Base-by-base conservation (phyloP, 2,888 invertebrate genomes). In the Drosophila anceps region DNA sequence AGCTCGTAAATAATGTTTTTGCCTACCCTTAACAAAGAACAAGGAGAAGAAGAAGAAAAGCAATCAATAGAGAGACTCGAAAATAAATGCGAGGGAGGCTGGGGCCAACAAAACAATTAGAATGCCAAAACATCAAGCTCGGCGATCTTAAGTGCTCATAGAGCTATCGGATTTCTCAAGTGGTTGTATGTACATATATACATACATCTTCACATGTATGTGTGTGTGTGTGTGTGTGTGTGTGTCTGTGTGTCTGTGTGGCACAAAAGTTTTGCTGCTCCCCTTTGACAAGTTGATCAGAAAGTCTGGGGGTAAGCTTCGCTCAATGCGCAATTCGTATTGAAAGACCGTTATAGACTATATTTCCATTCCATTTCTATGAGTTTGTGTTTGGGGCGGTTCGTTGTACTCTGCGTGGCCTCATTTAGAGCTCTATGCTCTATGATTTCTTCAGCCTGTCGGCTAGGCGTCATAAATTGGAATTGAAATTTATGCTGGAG, bases 401-500 rank as follows among this genome's bases (percentile, higher is more conserved):
- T 87, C 84, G 76, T 77, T 71, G 80, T 69, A 69, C 75, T 74
- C 70, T 70, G 54, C 48, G 71, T 86, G 86, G 79, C 86, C 90
- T 88, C 86, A 82, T 86, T 86, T 88, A 7, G 57, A 41, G 51
- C 79, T 57, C 79, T 57, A 67, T 69, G 70, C 76, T 81, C 82
- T 69, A 35, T 61, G 69, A 68, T 64, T 57, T 58, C 41, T 33
- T 43, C 35, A 18, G 44, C 15, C 44, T 58, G 55, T 60, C 63
- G 60, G 41, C 64, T 81, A 76, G 82, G 80, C 85, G 71, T 85
- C 73, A 89, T 79, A 88, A 86, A 86, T 86, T 86, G 88, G 83
- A 81, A 90, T 86, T 90, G 88, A 90, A 83, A 86, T 86, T 90
- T 86, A 86, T 86, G 90, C 88, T 81, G 90, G 83, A 72, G 44